Evolutionary conservation across 2,888 invertebrate genomes (phyloP).

Genomic region (Agrypnus murinus): DNA sequence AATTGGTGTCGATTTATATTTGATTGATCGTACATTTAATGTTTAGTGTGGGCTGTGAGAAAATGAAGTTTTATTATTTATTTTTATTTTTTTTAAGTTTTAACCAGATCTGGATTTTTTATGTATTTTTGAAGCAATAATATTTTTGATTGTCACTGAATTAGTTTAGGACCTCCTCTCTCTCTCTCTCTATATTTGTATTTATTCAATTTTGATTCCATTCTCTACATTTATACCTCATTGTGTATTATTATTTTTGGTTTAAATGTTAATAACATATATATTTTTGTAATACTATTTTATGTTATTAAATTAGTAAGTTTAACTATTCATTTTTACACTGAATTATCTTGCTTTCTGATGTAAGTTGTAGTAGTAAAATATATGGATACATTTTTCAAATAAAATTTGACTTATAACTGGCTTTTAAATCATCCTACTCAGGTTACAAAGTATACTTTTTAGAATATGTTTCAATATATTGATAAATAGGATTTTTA

Average conservation of each 20-base stretch:
- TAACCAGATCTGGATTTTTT: constrained; percentile 21
- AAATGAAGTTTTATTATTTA: constrained; percentile 34
- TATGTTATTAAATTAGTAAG: constrained; percentile 7
- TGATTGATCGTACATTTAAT: constrained; percentile 36
- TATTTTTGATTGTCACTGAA: constrained; percentile 10
- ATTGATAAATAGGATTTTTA: too few species aligned
- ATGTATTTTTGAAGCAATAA: constrained; percentile 9
- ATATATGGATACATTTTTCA: constrained; percentile 22
- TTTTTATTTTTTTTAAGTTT: constrained; percentile 37
- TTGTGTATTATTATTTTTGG: constrained; percentile 15
- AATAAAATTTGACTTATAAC: constrained; percentile 2
- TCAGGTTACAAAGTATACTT: too few species aligned
- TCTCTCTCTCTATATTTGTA: not conserved
- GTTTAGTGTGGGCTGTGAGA: constrained; percentile 51
- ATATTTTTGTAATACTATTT: constrained; percentile 26
- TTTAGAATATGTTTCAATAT: too few species aligned
- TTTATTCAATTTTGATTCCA: constrained; percentile 16
- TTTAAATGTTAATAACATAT: not conserved
- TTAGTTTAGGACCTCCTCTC: not conserved
- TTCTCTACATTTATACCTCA: constrained; percentile 22
- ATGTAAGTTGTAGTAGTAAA: constrained; percentile 28
- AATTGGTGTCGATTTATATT: constrained; percentile 37
- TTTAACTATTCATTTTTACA: constrained; percentile 5
- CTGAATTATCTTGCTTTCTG: constrained; percentile 9
- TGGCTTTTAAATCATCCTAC: too few species aligned